phyloP scores from a whole-genome alignment of 2,888 invertebrate species.

The Proisotoma minuta region DNA sequence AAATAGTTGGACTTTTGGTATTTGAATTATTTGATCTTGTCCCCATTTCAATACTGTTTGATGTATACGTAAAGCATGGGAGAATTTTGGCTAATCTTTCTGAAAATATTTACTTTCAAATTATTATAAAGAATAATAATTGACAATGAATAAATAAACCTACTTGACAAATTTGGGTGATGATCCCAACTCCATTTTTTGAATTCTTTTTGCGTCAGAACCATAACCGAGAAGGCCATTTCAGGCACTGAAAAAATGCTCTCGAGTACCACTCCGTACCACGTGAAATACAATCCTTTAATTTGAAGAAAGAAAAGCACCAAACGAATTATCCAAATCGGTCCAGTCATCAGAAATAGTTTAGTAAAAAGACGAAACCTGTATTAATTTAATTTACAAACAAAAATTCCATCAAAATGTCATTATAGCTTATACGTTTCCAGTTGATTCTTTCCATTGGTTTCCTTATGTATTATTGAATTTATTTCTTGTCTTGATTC shows the following conservation, averaged over 20 bases:
- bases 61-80: background rate
- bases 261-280: slow-evolving; percentile 32
- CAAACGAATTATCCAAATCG: slow-evolving; percentile 31
- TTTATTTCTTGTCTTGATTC: slow-evolving; percentile 25
- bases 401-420: background rate
- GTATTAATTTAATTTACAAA: background rate
- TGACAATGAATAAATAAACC: background rate
- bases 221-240: slow-evolving; percentile 27
- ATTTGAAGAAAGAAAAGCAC: slow-evolving; percentile 23
- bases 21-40: background rate
- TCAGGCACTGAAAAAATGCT: slow-evolving; percentile 29
- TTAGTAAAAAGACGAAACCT: slow-evolving; percentile 35
- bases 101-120: background rate
- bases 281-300: slow-evolving; percentile 28
- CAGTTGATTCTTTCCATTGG: slow-evolving; percentile 19
- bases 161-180: slow-evolving; percentile 24
- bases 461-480: slow-evolving; percentile 19
- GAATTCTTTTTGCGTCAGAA: slow-evolving; percentile 29
- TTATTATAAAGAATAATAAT: background rate
- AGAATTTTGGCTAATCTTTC: background rate
- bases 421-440: slow-evolving; percentile 27
- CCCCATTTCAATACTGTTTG: background rate
- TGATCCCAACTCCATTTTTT: slow-evolving; percentile 26
- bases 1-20: background rate
- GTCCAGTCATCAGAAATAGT: slow-evolving; percentile 31